Base-by-base conservation (phyloP, 2,113 vertebrate species). In the Nothoprocta perdicaria region DNA sequence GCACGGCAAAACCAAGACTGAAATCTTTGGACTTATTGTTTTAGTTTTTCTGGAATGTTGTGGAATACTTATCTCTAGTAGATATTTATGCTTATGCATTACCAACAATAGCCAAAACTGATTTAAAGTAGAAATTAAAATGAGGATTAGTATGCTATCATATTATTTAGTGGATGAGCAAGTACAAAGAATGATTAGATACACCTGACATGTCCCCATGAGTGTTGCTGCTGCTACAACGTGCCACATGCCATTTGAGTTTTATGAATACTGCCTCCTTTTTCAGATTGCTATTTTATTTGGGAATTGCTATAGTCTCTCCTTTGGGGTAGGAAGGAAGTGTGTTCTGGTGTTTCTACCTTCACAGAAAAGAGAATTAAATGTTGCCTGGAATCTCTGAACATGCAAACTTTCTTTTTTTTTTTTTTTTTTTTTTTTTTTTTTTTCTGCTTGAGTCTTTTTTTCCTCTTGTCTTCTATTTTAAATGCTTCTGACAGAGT, bases 21-120 rank as follows among this genome's bases (percentile, higher is more conserved):
- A 95, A 95, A 90, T 89, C 67, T 88, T 95, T 81, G 88, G 83
- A 90, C 80, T 18, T 48, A 78, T 87, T 90, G 79, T 76, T 77
- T 58, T 55, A 76, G 22, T 71, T 95, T 94, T 40, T 84, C 46
- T 61, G 18, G 10, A 48, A 33, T 79, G 6, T 46, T 87, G 40
- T 73, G 83, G 83, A 91, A 65, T 83, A 48, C 4, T 52, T 52
- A 69, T 12, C 3, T 69, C 6, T 13, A 53, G 13, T 48, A 48
- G 27, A 33, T 7, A 7, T 6, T 10, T 52, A 46, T 33, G 5
- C 6, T 50, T 58, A 24, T 23, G 1, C 33, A 5, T 79, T 76
- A 19, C 7, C n/a, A 83, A 24, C 23, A 66, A 12, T 24, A 63
- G 16, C 6, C 29, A 45, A 46, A 76, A 40, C 9, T 43, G 48